Percentiles rank a stretch among this genome's conserved stretches.
Evolutionary conservation across 2,797 vertebrate genomes (phyloP).

Genomic region (Thaleichthys pacificus): DNA sequence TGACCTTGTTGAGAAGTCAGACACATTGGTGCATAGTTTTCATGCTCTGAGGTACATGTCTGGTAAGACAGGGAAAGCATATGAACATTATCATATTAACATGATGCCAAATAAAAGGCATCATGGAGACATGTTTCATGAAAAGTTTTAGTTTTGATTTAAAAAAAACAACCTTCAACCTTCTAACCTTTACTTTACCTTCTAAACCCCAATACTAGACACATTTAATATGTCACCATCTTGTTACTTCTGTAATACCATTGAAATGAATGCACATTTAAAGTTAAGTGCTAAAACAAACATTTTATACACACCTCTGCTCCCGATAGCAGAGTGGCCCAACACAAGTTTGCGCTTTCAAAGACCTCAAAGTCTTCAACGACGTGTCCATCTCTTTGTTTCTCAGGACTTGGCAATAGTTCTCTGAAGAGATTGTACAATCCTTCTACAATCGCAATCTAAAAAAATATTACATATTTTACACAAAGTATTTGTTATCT

Average conservation of each 20-base stretch:
- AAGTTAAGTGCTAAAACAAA: no score
- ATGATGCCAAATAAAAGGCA: no score
- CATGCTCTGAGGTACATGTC: conserved; percentile 34
- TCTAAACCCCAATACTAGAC: no score
- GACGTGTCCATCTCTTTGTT: conserved; percentile 18
- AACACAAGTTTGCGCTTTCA: conserved; percentile 63
- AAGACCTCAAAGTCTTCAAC: conserved; percentile 61
- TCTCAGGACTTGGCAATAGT: conserved; percentile 51
- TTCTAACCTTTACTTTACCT: no score
- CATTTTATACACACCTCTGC: conserved; percentile 29
- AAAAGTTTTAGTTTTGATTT: no score
- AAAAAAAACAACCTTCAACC: no score
- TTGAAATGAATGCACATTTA: no score
- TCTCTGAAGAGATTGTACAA: conserved; percentile 66
- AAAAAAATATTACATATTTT: neutral
- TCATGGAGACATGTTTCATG: no score
- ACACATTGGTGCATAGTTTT: conserved; percentile 44
- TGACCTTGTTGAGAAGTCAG: conserved; percentile 33
- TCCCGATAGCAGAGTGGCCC: conserved; percentile 57
- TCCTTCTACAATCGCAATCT: conserved; percentile 66
- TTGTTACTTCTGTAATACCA: no score
- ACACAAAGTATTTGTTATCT: no score
- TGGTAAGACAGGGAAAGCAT: conserved; percentile 23
- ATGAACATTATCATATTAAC: no score
- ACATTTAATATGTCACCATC: no score